A percentile compares a stretch with the other conserved stretches of the same genome.
Evolutionary conservation across 2,113 vertebrate species (phyloP).

Genomic region (Talpa occidentalis): DNA sequence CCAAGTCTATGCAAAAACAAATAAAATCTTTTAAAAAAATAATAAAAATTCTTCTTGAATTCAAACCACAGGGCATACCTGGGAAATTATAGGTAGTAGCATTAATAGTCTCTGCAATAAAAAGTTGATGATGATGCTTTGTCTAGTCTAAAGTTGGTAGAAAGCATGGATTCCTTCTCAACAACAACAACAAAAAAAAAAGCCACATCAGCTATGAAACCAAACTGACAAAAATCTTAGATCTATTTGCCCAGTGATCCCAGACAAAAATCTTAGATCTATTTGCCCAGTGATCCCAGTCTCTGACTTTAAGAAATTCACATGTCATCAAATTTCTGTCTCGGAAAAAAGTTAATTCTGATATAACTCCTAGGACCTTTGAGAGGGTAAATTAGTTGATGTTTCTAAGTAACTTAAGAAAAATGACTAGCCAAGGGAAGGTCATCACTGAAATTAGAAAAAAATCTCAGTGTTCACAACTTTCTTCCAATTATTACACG

Average conservation of each 20-base stretch:
- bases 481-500: not conserved
- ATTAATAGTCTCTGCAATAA: not conserved
- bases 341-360: conserved; percentile 40
- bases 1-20: no score
- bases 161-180: conserved; percentile 5
- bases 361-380: not conserved
- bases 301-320: conserved; percentile 18
- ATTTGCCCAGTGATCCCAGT: not conserved
- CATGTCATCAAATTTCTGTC: conserved; percentile 17
- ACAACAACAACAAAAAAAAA: no score
- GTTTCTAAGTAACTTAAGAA: conserved; percentile 24
- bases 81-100: not conserved
- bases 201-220: not conserved
- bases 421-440: conserved; percentile 50
- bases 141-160: conserved; percentile 13
- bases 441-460: not conserved
- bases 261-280: conserved; percentile 26
- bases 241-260: not conserved
- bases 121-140: conserved; percentile 48
- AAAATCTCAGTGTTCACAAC: not conserved
- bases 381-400: conserved; percentile 43
- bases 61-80: conserved; percentile 2
- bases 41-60: not conserved
- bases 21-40: not conserved
- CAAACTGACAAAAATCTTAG: not conserved